Percentiles rank a stretch among this genome's conserved stretches.
These are phyloP conservation scores for Rhinichthys klamathensis DNA, from an alignment of 2,113 vertebrate genomes.

Conservation along the genomic window DNA sequence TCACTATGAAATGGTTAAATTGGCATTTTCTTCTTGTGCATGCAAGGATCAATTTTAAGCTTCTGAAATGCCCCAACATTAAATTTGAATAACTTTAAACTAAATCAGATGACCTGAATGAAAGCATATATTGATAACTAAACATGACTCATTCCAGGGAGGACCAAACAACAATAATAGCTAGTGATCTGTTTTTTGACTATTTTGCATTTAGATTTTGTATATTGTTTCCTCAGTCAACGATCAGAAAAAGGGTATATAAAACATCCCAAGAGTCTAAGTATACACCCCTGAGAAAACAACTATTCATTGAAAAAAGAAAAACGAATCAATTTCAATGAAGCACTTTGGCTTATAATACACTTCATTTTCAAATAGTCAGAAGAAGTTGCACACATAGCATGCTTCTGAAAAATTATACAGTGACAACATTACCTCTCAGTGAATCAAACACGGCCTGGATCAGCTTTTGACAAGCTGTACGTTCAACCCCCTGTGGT, in stretches of 20 bases:
- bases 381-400: background rate
- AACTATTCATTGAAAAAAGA: background rate
- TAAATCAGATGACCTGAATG: background rate
- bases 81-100: background rate
- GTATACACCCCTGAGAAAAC: too few species aligned
- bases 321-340: background rate
- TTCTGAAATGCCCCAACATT: background rate
- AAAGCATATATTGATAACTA: background rate
- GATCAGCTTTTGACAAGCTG: constrained; percentile 2
- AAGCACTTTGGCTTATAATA: constrained; percentile 12
- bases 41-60: background rate
- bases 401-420: background rate
- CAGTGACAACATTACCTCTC: background rate
- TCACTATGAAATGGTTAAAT: constrained; percentile 34
- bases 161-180: background rate
- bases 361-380: background rate
- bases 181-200: background rate
- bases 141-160: background rate
- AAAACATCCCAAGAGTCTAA: background rate
- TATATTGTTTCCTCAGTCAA: background rate
- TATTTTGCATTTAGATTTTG: background rate
- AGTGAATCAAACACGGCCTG: background rate
- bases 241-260: background rate
- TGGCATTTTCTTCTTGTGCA: constrained; percentile 26
- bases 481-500: background rate